Evolutionary conservation across 2,797 vertebrate species (phyloP).

Genomic region (Anomalospiza imberbis): DNA sequence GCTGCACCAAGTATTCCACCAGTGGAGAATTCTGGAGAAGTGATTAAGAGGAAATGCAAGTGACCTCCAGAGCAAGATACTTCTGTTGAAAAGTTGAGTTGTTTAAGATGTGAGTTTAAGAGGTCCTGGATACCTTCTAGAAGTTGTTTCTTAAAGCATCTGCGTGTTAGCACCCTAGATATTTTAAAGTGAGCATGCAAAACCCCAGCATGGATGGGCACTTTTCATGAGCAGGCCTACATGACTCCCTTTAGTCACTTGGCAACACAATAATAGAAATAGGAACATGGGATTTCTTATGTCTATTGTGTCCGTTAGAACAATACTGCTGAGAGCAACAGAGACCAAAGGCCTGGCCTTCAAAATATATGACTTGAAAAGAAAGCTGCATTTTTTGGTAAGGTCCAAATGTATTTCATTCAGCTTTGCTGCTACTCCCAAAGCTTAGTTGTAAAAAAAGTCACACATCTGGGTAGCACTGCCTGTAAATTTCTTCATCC

Average conservation of each 20-base stretch:
- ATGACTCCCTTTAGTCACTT: constrained; percentile 20
- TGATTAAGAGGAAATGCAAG: background rate
- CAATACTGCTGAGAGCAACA: constrained; percentile 28
- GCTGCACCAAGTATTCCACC: background rate
- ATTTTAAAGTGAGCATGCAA: background rate
- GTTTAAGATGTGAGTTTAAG: background rate
- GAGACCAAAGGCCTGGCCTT: constrained; percentile 43
- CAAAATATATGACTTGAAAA: constrained; percentile 39
- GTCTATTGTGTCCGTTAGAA: constrained; percentile 50
- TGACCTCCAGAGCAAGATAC: background rate
- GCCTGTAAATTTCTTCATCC: background rate
- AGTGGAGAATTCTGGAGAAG: background rate
- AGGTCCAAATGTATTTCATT: constrained; percentile 56
- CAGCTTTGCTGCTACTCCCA: background rate
- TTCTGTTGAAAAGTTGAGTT: background rate
- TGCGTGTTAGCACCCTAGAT: background rate
- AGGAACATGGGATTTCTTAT: constrained; percentile 8
- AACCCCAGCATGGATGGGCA: background rate
- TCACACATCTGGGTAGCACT: constrained; percentile 43
- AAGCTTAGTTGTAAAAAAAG: constrained; percentile 39
- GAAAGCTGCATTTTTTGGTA: constrained; percentile 29
- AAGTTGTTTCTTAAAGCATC: background rate
- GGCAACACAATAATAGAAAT: constrained; percentile 24
- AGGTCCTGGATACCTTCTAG: background rate
- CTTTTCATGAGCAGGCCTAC: background rate